Evolutionary conservation across 2,113 vertebrate species (phyloP).

Genomic region (Mesembrinibis cayennensis): DNA sequence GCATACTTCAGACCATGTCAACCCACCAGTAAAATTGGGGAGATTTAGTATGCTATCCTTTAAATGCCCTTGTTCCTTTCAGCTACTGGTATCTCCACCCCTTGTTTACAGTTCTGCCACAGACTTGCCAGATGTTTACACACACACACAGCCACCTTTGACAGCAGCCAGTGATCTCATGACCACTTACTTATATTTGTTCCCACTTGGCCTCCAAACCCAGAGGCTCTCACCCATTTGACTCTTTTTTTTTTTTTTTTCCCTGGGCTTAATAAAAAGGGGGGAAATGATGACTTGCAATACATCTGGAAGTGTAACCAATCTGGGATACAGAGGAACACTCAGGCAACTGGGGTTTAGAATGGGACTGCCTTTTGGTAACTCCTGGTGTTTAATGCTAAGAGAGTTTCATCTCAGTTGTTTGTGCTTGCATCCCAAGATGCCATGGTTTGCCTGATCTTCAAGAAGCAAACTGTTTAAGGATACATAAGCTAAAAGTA

Average conservation of each 20-base stretch:
- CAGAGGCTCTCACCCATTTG: background rate
- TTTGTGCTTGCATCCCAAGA: background rate
- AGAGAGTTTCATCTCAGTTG: background rate
- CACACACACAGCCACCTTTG: background rate
- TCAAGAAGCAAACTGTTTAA: background rate
- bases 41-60: background rate
- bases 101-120: background rate
- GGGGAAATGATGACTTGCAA: rapidly evolving
- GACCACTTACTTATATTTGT: background rate
- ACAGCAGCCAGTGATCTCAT: background rate
- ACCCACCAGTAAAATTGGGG: background rate
- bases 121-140: background rate
- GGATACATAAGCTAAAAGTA: background rate
- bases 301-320: rapidly evolving
- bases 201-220: background rate
- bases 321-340: background rate
- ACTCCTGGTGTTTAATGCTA: background rate
- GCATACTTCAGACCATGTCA: rapidly evolving
- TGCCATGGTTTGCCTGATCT: background rate
- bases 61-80: background rate
- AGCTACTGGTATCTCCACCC: background rate
- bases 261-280: rapidly evolving
- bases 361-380: background rate
- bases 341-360: background rate
- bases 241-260: background rate